Evolutionary conservation across 2,113 vertebrate species (phyloP), one percentile per base, ranked within the genome.

Genomic region (Otocyon megalotis): DNA sequence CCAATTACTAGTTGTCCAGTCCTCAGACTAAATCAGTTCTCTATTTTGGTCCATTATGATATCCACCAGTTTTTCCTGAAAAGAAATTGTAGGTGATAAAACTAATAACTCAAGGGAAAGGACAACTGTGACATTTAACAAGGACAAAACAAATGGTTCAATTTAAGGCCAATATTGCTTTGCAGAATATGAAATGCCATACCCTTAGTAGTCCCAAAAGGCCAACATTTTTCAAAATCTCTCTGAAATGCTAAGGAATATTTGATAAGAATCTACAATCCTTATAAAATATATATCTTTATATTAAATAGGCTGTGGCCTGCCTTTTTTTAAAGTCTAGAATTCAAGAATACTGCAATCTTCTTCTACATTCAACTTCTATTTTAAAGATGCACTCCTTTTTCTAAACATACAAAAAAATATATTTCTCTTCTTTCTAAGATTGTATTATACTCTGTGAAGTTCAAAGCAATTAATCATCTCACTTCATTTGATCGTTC

Each of bases 61-160:
- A 92, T 72, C 48, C 37, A 95, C 50, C 80, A 77, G 12, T 32
- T 97, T 94, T 95, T 96, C 54, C 14, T 79, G 3, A 63, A 95
- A 79, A 83, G 22, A 93, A 88, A 26, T 35, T 89, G 13, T 85
- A 94, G 32, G 60, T 93, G 97, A 96, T 94, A 97, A 93, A 97
- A 87, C 48, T 48, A 92, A 80, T 96, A 97, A 85, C 56, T 97
- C 67, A 96, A 69, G 67, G 82, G 56, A 95, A 97, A 95, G 58
- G 54, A 92, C 54, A 96, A 72, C 14, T 91, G 58, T 93, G 92
- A 86, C 79, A 93, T 96, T 95, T 97, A 96, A 93, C 60, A 96
- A 96, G 95, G 79, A 90, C 20, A 93, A 97, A 96, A 97, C 94
- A 96, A 96, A 97, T 95, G 83, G 87, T 79, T 96, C 85, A 85